Evolutionary conservation across 2,113 vertebrate species (phyloP), one percentile per base, ranked within the genome.

Genomic region (Conger conger): DNA sequence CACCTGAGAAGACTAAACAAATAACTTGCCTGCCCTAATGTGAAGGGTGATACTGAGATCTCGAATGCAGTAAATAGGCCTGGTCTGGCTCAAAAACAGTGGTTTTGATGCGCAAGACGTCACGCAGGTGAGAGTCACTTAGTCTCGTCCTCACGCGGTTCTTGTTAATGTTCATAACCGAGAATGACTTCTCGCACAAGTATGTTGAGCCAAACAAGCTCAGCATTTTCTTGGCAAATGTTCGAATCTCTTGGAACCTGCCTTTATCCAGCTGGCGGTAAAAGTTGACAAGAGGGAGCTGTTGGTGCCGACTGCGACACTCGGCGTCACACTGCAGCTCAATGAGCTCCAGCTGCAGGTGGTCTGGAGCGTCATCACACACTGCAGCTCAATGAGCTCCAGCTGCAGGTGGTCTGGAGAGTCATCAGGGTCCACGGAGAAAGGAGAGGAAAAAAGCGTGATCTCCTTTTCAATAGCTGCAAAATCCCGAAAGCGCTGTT

Each of bases 311-410:
- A 2, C 82, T 86, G 82, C 23, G 35, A 17, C 68, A 82, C 77
- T 86, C 76, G 30, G 3, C 1, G 18, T 85, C 87, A 84, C 87
- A 79, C 83, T 82, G 85, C 79, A 82, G 82, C 79, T 84, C 82
- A 86, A 82, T 86, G 68, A 88, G 80, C 87, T 87, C 83, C 53
- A 85, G 68, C 82, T 90, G 88, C 77, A 90, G 84, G 1, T 89
- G 86, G 2, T 35, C 27, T 11, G 87, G 82, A 81, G 38, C 60
- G 0, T 87, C 60, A n/a, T n/a, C n/a, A n/a, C n/a, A n/a, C n/a
- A n/a, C n/a, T n/a, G n/a, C n/a, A n/a, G n/a, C n/a, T n/a, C n/a
- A n/a, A n/a, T n/a, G n/a, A n/a, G n/a, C n/a, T n/a, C n/a, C n/a
- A n/a, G n/a, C n/a, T n/a, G n/a, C n/a, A n/a, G n/a, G n/a, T n/a